phyloP scores from a whole-genome alignment of 2,888 invertebrate species.

The Exephanes ischioxanthus region DNA sequence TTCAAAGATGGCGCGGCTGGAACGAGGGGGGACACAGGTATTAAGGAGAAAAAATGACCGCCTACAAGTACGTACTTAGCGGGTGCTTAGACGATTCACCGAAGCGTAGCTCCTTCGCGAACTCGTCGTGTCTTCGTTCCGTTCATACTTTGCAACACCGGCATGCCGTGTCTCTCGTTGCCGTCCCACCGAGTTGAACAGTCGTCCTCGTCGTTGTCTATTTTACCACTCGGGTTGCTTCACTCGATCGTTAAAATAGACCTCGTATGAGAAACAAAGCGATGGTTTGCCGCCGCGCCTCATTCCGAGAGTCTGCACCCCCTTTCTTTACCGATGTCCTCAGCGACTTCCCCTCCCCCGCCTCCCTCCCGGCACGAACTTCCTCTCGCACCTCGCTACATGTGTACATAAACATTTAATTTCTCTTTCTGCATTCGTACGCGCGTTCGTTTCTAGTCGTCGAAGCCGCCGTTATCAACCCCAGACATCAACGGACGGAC shows the following conservation, averaged over 20 bases:
- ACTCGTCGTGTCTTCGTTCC: constrained; percentile 65
- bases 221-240: constrained; percentile 37
- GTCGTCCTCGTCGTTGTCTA: constrained; percentile 41
- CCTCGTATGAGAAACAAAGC: constrained; percentile 63
- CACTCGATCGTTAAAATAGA: constrained; percentile 62
- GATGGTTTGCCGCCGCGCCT: constrained; percentile 54
- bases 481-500: constrained; percentile 73
- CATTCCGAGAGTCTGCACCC: constrained; percentile 62
- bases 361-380: background rate
- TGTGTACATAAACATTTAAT: constrained; percentile 71
- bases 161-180: constrained; percentile 1
- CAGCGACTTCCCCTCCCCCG: background rate
- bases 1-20: constrained; percentile 72
- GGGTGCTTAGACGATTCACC: constrained; percentile 79
- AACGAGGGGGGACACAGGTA: constrained; percentile 62
- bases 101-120: constrained; percentile 81
- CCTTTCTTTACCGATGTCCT: constrained; percentile 47
- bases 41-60: constrained; percentile 78
- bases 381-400: constrained; percentile 8
- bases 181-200: constrained; percentile 37
- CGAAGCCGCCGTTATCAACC: constrained; percentile 73
- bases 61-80: constrained; percentile 81
- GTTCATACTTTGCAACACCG: constrained; percentile 39
- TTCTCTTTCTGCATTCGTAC: constrained; percentile 69
- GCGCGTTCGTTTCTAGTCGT: constrained; percentile 23